Conservation (phyloP, 2,797 vertebrate species). For the Diplodus puntazzo region DNA sequence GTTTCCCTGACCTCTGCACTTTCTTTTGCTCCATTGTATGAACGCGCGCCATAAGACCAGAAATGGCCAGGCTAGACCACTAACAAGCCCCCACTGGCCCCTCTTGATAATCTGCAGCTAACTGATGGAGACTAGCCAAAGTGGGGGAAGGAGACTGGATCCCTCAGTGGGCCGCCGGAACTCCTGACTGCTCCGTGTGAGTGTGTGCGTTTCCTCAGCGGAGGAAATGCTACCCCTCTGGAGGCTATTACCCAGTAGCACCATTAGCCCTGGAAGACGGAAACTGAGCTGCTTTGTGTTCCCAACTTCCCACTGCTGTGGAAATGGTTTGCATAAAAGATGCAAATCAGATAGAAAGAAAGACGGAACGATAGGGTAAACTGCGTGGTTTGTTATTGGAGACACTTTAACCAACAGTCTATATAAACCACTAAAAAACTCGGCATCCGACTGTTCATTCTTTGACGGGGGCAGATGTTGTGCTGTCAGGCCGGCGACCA, state of each 20-base stretch:
- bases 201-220: conserved; percentile 45
- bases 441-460: neutral
- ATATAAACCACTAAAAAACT: conserved; percentile 4
- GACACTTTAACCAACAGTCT: conserved; percentile 1
- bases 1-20: neutral
- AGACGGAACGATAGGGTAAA: conserved; percentile 15
- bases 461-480: neutral
- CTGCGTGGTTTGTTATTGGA: conserved; percentile 18
- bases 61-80: conserved; percentile 61
- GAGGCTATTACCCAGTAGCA: conserved; percentile 72
- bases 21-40: conserved; percentile 18
- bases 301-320: conserved; percentile 58
- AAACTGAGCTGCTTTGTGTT: conserved; percentile 57
- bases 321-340: conserved; percentile 48
- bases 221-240: conserved; percentile 76
- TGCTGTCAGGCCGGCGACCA: neutral
- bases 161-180: conserved; percentile 69
- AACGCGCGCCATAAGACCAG: conserved; percentile 43
- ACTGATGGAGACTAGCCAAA: conserved; percentile 86
- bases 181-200: conserved; percentile 45
- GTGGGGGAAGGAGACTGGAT: conserved; percentile 77
- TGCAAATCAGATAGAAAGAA: conserved; percentile 28
- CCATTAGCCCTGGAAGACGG: conserved; percentile 67
- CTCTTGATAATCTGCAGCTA: conserved; percentile 79
- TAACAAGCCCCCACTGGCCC: conserved; percentile 74